Conservation (phyloP, 2,797 vertebrate genomes). For the Protonibea diacanthus region DNA sequence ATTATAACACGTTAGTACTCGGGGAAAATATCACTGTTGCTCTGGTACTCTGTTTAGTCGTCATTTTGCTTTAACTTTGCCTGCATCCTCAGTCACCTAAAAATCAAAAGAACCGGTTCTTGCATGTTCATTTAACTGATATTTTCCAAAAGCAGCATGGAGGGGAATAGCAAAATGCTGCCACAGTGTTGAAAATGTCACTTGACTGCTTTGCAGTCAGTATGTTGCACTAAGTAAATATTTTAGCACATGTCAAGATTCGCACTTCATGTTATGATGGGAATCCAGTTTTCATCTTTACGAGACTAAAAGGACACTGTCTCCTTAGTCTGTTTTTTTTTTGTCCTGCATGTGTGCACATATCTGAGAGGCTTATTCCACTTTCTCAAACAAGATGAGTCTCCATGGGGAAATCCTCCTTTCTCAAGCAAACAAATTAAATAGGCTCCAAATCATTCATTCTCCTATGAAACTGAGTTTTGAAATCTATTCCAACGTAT, state of each 20-base stretch:
- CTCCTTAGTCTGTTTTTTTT: conserved; percentile 30
- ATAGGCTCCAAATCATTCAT: conserved; percentile 57
- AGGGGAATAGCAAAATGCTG: conserved; percentile 29
- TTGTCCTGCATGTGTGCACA: conserved; percentile 50
- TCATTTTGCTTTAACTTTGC: conserved; percentile 14
- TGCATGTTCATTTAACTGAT: conserved; percentile 5
- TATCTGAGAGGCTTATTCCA: conserved; percentile 62
- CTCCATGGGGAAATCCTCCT: conserved; percentile 55
- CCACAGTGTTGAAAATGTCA: conserved; percentile 42
- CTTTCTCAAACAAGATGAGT: conserved; percentile 55
- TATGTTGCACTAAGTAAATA: conserved; percentile 58
- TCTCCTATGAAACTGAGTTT: conserved; percentile 30
- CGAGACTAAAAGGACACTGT: conserved; percentile 42
- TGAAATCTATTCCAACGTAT: background rate
- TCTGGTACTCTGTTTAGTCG: background rate
- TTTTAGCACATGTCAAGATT: conserved; percentile 69
- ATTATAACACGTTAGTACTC: background rate
- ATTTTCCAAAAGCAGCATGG: conserved; percentile 26
- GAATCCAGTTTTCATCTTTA: conserved; percentile 60
- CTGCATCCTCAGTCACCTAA: conserved; percentile 2
- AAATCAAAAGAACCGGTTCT: conserved; percentile 5
- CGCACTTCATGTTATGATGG: conserved; percentile 53
- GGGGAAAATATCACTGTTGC: background rate
- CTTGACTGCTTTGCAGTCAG: conserved; percentile 42
- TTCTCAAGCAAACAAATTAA: conserved; percentile 70